Evolutionary conservation across 2,888 invertebrate species (phyloP), one percentile per base, ranked within the genome.

Genomic region (Melipona bicolor): DNA sequence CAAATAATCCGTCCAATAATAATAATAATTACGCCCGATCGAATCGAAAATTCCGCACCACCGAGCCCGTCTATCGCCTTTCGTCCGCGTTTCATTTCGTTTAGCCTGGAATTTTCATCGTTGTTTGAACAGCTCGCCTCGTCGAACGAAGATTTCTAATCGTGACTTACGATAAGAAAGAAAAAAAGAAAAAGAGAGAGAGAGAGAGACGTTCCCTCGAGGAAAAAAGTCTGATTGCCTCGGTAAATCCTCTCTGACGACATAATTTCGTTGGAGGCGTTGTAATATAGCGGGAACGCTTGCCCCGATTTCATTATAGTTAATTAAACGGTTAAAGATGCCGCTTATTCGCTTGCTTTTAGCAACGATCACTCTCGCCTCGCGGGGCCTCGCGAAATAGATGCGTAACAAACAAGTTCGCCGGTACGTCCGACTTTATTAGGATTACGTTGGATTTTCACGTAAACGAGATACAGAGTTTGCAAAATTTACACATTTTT

Each of bases 11-110:
- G 49, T 43, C 32, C 21, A 52, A 19, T 52, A 17, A 52, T 52
- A 15, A 17, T 59, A 32, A 79, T 83, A 72, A 80, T 83, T 83
- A 73, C 32, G 65, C 27, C 36, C n/a, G 81, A 56, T 76, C 43
- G 43, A 83, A 76, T 83, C 83, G 72, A 79, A 79, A 79, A 79
- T 50, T 50, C 77, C 77, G 73, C 77, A 79, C 11, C 43, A 43
- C 43, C 43, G 43, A 43, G 2, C 2, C 43, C 43, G 56, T 32
- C 32, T 64, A 62, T 64, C 15, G 21, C 62, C 24, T 68, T 27
- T 70, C 65, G 49, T 32, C 49, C 17, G 49, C 19, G 5, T 56
- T 50, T 52, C 36, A 32, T 36, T 75, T 49, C 61, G 36, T 36
- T 61, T 19, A 52, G 36, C 21, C 13, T 1, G 6, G 21, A n/a